Evolutionary conservation across 1,140 invertebrate genomes (phyloP), one percentile per base, ranked within the genome.

Genomic region (Centruroides sculpturatus): DNA sequence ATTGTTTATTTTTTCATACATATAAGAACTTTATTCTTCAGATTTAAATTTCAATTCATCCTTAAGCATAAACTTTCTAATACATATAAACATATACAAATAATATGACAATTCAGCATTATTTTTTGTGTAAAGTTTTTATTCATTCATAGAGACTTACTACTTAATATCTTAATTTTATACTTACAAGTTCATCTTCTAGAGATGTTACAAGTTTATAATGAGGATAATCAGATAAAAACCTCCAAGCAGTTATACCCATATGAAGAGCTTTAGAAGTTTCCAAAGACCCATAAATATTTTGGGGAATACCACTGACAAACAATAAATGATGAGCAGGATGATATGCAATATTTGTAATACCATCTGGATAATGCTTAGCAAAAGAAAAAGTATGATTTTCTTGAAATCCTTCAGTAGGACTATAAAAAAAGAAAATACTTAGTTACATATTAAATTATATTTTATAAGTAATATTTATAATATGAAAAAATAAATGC

Each of bases 171-270:
- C 23, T 23, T 23, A 23, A 23, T 23, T 23, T 41, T 41, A 41
- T 41, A 3, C 59, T 58, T 13, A 63, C 60, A 60, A 67, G 63
- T 57, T 73, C 72, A 4, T 72, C 67, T 48, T 74, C 70, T 57
- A 71, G 67, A 52, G 73, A 71, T n/a, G 72, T 72, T n/a, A 82
- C 79, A 56, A 85, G 71, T 74, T 83, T 85, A 70, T 85, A 89
- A 69, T 83, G 83, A 3, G 87, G 87, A 68, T 79, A 74, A 67
- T 86, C 85, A 69, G 84, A 83, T 6, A 90, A 69, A 12, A 83
- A 73, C 57, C 86, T 74, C 86, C 86, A 89, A 4, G 82, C 80
- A 13, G 82, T 83, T 13, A 89, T 73, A 4, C 85, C 85, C 55
- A 78, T 66, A 11, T 68, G 53, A 8, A 55, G 48, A 59, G 63